Evolutionary conservation across 2,113 vertebrate species (phyloP).

Genomic region (Marmota flaviventris): DNA sequence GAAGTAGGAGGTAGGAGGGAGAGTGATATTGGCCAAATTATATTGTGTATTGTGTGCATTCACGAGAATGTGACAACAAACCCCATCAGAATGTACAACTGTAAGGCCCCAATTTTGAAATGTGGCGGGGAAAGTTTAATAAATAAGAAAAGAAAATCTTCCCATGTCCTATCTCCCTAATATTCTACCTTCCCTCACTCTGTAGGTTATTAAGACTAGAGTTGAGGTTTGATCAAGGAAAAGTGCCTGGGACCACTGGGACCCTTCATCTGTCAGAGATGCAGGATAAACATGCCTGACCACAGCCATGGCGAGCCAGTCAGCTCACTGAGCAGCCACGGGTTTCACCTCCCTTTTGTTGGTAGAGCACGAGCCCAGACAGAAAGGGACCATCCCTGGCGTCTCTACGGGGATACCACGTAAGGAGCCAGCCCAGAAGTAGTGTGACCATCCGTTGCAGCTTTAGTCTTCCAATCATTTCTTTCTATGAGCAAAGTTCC

Average conservation of each 20-base stretch:
- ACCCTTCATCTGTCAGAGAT: neutral
- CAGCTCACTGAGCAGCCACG: too few species aligned
- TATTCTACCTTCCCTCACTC: neutral
- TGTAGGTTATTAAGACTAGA: neutral
- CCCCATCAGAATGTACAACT: too few species aligned
- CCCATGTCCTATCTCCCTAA: rapidly evolving
- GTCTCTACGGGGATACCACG: neutral
- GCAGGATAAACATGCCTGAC: rapidly evolving
- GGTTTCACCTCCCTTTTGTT: too few species aligned
- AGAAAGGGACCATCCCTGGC: neutral
- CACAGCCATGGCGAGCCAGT: neutral
- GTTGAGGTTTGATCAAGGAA: neutral
- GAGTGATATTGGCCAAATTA: too few species aligned
- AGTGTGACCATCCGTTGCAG: neutral
- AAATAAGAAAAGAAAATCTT: too few species aligned
- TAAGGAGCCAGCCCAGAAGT: neutral
- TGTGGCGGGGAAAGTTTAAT: too few species aligned
- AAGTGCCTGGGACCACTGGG: neutral
- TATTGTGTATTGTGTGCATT: too few species aligned
- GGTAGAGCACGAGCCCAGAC: too few species aligned
- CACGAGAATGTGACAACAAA: too few species aligned
- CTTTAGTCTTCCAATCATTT: neutral
- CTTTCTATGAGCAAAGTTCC: neutral
- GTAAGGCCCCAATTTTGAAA: too few species aligned
- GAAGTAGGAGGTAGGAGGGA: too few species aligned